Conservation (phyloP, 2,113 vertebrate genomes). For the Zosterops hypoxanthus region DNA sequence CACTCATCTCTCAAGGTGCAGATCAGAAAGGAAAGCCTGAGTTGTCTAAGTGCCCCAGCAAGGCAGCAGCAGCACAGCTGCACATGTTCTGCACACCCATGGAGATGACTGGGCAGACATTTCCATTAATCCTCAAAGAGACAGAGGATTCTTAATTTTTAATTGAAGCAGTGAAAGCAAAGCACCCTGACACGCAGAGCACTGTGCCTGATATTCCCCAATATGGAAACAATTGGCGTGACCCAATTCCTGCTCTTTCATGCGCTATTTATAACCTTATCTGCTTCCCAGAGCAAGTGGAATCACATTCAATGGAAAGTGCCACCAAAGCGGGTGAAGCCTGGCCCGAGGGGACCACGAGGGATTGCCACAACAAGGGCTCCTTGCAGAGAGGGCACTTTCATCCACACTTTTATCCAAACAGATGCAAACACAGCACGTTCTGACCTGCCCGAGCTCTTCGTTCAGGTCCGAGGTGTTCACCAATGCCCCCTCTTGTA, state of each 20-base stretch:
- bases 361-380: conserved; percentile 15
- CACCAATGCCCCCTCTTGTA: conserved; percentile 92
- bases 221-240: conserved; percentile 59
- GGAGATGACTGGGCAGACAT: neutral
- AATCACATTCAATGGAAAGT: conserved; percentile 33
- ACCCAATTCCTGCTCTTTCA: conserved; percentile 65
- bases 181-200: neutral
- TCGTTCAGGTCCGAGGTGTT: conserved; percentile 99
- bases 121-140: neutral
- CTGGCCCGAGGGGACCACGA: neutral
- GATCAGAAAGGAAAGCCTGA: neutral
- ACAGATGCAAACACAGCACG: neutral
- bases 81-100: neutral
- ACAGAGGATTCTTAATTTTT: conserved; percentile 13
- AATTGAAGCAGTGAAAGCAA: conserved; percentile 35
- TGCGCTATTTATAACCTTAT: conserved; percentile 76
- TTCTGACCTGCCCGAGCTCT: conserved; percentile 93
- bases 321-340: conserved; percentile 44
- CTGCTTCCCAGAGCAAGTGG: neutral
- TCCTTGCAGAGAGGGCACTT: conserved; percentile 26
- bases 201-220: neutral
- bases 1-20: accelerated
- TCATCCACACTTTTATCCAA: neutral
- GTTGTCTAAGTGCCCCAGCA: neutral
- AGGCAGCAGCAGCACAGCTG: neutral